Percentiles rank a stretch among this genome's conserved stretches.
Conservation (phyloP, 2,113 vertebrate species). For the Gobius niger region DNA sequence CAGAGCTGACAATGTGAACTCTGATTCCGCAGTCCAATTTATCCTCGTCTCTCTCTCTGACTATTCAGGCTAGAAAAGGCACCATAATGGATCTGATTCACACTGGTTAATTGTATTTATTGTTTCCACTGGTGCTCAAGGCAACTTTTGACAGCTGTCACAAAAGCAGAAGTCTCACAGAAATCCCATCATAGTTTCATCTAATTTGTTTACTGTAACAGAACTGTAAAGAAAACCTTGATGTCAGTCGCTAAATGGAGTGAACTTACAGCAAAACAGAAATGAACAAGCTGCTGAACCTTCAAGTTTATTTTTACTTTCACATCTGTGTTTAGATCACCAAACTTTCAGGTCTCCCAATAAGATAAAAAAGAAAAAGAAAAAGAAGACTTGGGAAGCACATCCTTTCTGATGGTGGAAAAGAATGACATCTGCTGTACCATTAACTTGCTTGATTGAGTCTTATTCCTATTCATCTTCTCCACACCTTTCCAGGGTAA, state of each 20-base stretch:
- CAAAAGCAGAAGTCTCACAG: background rate
- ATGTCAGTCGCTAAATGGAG: too few relatives aligned
- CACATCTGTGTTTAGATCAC: too few relatives aligned
- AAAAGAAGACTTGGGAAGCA: too few relatives aligned
- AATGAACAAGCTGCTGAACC: too few relatives aligned
- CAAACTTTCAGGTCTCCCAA: too few relatives aligned
- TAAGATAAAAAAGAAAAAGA: too few relatives aligned
- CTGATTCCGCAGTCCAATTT: background rate
- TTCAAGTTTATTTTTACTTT: too few relatives aligned
- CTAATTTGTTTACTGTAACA: background rate
- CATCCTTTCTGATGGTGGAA: too few relatives aligned
- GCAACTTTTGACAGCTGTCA: background rate
- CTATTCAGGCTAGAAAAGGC: background rate
- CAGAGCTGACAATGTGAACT: background rate
- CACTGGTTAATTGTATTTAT: background rate
- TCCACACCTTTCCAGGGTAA: background rate
- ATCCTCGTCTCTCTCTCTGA: background rate
- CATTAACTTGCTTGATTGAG: too few relatives aligned
- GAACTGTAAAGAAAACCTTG: too few relatives aligned
- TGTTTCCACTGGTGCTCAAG: background rate
- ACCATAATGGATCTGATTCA: background rate
- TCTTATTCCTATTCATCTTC: too few relatives aligned
- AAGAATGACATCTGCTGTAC: slow-evolving; percentile 15
- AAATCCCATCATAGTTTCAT: background rate
- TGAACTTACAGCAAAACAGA: too few relatives aligned